phyloP scores from a whole-genome alignment of 2,888 invertebrate genomes.

The Molanna angustata region DNA sequence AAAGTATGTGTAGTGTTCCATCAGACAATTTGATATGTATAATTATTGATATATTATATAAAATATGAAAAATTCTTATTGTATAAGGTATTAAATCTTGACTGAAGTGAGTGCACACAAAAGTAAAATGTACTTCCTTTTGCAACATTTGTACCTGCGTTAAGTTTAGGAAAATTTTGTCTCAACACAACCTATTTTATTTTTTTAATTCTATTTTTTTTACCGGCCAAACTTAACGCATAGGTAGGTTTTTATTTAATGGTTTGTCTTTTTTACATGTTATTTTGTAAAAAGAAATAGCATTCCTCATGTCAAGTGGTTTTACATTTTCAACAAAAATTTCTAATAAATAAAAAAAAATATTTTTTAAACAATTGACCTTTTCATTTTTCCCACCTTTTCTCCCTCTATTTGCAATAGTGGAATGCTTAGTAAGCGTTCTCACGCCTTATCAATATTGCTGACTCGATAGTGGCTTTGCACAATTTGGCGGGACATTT shows the following conservation, averaged over 20 bases:
- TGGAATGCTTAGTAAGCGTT: too few species aligned
- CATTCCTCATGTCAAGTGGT: slow-evolving; percentile 60
- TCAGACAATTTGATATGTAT: too few species aligned
- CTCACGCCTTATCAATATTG: too few species aligned
- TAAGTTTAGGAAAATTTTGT: slow-evolving; percentile 51
- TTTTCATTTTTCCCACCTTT: too few species aligned
- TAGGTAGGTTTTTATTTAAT: slow-evolving; percentile 55
- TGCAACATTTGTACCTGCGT: slow-evolving; percentile 32
- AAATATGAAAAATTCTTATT: slow-evolving; percentile 20
- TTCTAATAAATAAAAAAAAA: slow-evolving; percentile 50
- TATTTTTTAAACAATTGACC: slow-evolving; percentile 36
- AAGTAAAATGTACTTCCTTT: slow-evolving; percentile 31
- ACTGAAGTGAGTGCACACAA: slow-evolving; percentile 31
- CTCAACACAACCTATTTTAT: slow-evolving; percentile 33
- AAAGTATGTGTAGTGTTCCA: too few species aligned
- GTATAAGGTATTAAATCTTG: slow-evolving; percentile 27
- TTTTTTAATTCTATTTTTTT: too few species aligned
- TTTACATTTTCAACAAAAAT: slow-evolving; percentile 59
- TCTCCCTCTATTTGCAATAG: too few species aligned
- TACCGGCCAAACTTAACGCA: slow-evolving; percentile 31
- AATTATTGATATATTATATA: too few species aligned
- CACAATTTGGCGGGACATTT: slow-evolving; percentile 26
- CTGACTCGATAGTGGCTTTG: background rate
- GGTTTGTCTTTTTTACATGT: slow-evolving; percentile 58
- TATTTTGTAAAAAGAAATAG: slow-evolving; percentile 58